Evolutionary conservation across 1,140 invertebrate genomes (phyloP), one percentile per base, ranked within the genome.

Genomic region (Cyphomyrmex costatus): DNA sequence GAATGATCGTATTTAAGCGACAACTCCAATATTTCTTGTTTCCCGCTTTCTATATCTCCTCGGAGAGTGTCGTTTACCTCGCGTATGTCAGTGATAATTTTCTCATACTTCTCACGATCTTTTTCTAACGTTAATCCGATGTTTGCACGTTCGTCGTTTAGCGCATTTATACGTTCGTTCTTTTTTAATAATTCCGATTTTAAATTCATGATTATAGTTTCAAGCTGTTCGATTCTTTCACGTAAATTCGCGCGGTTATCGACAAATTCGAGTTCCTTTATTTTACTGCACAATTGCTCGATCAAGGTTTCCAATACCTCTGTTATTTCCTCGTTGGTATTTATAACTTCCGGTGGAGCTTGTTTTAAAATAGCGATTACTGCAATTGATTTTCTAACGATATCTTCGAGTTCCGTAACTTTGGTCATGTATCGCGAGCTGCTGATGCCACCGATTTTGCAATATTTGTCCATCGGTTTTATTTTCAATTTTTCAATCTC

Each of bases 261-360:
- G 8, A 88, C 66, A 16, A 74, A 30, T 21, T 91, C 91, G 49
- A 92, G 63, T 21, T 90, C 71, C 16, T 84, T 87, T 19, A 91
- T 87, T 49, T 71, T 79, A 30, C 42, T 12, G 8, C 77, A 90
- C 27, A 92, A 12, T 58, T 56, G 84, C 24, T 85, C 84, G 2
- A 88, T 68, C 60, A 85, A 58, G 36, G 63, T 33, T 16, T 85
- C 70, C 10, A 92, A 73, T 49, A 78, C 30, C 12, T 65, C 24
- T 16, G 87, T 60, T 8, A 24, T 82, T 27, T 16, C 85, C 14
- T 36, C 21, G 27, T 10, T 71, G n/a, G n/a, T 16, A n/a, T 63
- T 78, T 58, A 61, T 19, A 12, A 33, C 12, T 12, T 19, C 27
- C 3, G 24, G 21, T 33, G 83, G 24, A 0, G 42, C 51, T n/a